Evolutionary conservation across 2,113 vertebrate species (phyloP).

Genomic region (Cynoglossus semilaevis): DNA sequence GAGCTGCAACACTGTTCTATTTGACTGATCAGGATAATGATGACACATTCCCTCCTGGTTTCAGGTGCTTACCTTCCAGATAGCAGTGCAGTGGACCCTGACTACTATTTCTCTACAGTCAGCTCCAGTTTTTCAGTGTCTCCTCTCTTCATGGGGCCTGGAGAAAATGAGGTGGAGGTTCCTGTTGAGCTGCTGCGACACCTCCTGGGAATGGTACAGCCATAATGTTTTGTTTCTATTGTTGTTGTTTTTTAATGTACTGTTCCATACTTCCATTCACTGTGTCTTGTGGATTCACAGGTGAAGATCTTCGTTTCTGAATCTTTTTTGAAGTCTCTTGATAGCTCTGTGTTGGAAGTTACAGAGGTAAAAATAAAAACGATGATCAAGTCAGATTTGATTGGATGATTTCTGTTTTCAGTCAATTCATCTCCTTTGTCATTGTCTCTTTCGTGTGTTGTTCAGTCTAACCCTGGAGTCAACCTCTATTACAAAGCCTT

Average conservation of each 20-base stretch:
- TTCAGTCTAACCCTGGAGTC: constrained; percentile 77
- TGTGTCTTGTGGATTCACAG: constrained; percentile 57
- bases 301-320: constrained; percentile 77
- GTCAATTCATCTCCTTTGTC: constrained; percentile 26
- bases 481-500: constrained; percentile 87
- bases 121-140: constrained; percentile 95
- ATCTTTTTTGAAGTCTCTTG: constrained; percentile 84
- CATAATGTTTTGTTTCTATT: not conserved
- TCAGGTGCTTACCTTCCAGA: constrained; percentile 87
- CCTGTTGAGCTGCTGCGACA: constrained; percentile 84
- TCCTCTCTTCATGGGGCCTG: constrained; percentile 84
- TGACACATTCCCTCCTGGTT: not conserved
- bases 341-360: constrained; percentile 78
- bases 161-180: constrained; percentile 84
- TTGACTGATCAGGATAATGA: no score
- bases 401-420: not conserved
- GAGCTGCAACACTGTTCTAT: no score
- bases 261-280: no score
- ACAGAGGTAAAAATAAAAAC: constrained; percentile 75
- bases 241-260: no score
- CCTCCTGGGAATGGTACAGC: constrained; percentile 84
- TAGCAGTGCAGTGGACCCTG: constrained; percentile 82
- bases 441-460: constrained; percentile 31
- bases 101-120: constrained; percentile 90
- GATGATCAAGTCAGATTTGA: not conserved